Base-by-base conservation (phyloP, 2,113 vertebrate species). In the Leptobrachium leishanense region DNA sequence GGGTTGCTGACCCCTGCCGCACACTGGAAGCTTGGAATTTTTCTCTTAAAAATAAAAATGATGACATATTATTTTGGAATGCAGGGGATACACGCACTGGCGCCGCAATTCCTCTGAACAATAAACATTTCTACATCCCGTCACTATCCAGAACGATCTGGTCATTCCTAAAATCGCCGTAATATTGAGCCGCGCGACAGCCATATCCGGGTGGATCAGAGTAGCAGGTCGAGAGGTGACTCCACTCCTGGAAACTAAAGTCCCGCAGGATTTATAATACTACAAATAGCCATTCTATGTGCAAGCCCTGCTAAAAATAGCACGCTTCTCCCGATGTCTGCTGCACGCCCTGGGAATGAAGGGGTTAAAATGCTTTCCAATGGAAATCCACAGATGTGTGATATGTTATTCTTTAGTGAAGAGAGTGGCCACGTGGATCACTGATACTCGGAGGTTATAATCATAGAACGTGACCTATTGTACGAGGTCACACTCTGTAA, bases 391-490 rank as follows among this genome's bases (percentile, higher is more conserved):
- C 63, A 70, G 40, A 76, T 46, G 76, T 42, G 68, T 57, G 59
- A 55, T 63, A 41, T 63, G 1, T 31, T 31, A 31, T 31, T 31
- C 20, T 31, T 31, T 31, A 31, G 20, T 31, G 20, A 31, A 31
- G 20, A 31, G 20, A 43, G 20, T 70, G 76, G 67, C 76, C 12
- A 5, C 1, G 7, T 40, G 67, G 67, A 67, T 46, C 2, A n/a
- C 20, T 70, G 68, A 67, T 50, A 59, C 7, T 77, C 43, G 59
- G 67, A 77, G 67, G 76, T 77, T 55, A 70, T n/a, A 55, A 6
- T 6, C 68, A 77, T 70, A 77, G 69, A 77, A 77, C 62, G 76
- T 77, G 76, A 77, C 76, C 76, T 69, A 70, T 70, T 77, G 76
- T 77, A 70, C 67, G 42, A 77, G 43, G 41, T 63, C 62, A 6